phyloP scores from a whole-genome alignment of 2,797 vertebrate species.

The Centropyge bicolor region DNA sequence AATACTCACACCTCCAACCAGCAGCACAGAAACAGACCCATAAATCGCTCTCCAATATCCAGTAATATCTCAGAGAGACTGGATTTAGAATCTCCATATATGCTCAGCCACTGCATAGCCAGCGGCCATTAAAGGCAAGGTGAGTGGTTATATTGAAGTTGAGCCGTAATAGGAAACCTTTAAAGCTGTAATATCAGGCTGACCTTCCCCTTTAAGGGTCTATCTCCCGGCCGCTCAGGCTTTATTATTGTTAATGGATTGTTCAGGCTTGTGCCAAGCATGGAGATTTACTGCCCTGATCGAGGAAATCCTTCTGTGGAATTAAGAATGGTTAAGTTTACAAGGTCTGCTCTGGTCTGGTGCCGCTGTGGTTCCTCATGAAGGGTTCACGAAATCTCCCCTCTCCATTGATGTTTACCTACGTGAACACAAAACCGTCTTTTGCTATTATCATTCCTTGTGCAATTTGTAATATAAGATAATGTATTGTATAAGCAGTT shows the following conservation, averaged over 20 bases:
- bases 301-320: conserved; percentile 69
- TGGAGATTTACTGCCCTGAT: conserved; percentile 70
- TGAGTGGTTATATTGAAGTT: conserved; percentile 78
- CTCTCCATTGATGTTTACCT: neutral
- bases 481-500: neutral
- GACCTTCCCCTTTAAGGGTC: conserved; percentile 84
- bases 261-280: conserved; percentile 72
- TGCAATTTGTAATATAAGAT: conserved; percentile 6
- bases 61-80: conserved; percentile 66
- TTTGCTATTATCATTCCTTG: conserved; percentile 3
- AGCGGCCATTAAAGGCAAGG: conserved; percentile 78
- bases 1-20: conserved; percentile 62
- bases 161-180: conserved; percentile 82
- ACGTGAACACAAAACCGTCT: neutral
- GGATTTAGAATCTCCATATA: conserved; percentile 73
- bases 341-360: conserved; percentile 54
- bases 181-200: conserved; percentile 80
- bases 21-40: conserved; percentile 55
- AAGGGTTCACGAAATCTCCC: conserved; percentile 37
- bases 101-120: conserved; percentile 71
- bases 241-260: conserved; percentile 83
- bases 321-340: conserved; percentile 73
- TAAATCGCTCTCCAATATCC: conserved; percentile 63
- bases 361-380: conserved; percentile 25
- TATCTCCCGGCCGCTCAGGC: conserved; percentile 65